These are phyloP conservation scores for Suillia variegata DNA, from an alignment of 2,888 invertebrate genomes.

Conservation along the genomic window DNA sequence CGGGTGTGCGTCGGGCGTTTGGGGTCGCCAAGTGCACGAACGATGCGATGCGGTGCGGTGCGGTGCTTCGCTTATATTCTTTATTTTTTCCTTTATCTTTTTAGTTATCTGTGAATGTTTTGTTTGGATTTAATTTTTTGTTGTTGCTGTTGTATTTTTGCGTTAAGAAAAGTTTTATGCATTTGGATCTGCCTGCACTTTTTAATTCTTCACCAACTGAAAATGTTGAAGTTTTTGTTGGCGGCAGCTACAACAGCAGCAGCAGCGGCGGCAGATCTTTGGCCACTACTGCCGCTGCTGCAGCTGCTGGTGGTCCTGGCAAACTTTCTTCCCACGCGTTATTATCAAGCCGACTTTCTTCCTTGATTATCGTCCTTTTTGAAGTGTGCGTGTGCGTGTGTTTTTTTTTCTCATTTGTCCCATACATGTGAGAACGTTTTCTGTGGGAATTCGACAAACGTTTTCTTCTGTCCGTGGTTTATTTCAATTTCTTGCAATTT, in stretches of 20 bases:
- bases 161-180: not conserved
- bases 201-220: not conserved
- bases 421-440: too few relatives aligned
- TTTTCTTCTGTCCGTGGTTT: not conserved
- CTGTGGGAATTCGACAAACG: not conserved
- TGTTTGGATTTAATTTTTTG: not conserved
- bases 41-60: not conserved
- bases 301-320: not conserved
- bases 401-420: not conserved
- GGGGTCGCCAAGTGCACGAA: not conserved
- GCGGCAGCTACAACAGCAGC: not conserved
- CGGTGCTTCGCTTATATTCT: not conserved
- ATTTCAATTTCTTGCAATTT: not conserved
- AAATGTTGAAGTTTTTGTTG: not conserved
- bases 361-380: constrained; percentile 2
- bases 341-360: not conserved
- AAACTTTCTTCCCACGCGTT: constrained; percentile 1
- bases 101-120: not conserved
- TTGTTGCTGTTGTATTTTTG: not conserved
- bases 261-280: not conserved
- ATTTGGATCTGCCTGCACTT: not conserved
- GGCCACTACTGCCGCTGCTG: not conserved
- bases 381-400: too few relatives aligned
- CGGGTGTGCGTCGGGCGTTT: not conserved
- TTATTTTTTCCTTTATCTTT: not conserved